A percentile compares a stretch with the other conserved stretches of the same genome.
These are phyloP conservation scores for Malacoctenus gilli DNA, from an alignment of 2,797 vertebrate species.

Conservation along the genomic window DNA sequence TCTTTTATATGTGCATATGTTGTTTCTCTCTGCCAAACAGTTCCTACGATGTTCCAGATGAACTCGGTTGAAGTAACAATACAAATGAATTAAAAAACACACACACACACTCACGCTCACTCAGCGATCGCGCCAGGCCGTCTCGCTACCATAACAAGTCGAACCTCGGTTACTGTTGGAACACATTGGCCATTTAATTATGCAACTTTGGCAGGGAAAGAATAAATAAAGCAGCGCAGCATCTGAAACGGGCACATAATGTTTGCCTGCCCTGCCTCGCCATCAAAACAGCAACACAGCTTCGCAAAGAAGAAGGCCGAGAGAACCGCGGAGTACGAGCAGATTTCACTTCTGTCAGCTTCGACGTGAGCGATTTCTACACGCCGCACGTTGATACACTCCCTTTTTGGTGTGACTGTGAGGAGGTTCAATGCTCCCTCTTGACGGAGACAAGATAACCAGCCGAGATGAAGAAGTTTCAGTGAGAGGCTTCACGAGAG, in stretches of 20 bases:
- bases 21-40: slow-evolving; percentile 36
- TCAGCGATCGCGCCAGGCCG: slow-evolving; percentile 16
- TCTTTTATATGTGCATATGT: slow-evolving; percentile 26
- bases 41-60: slow-evolving; percentile 13
- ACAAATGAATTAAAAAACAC: slow-evolving; percentile 1
- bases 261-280: slow-evolving; percentile 2
- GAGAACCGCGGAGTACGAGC: background rate
- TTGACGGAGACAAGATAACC: slow-evolving; percentile 27
- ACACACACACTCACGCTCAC: background rate
- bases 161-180: slow-evolving; percentile 27
- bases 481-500: slow-evolving; percentile 12
- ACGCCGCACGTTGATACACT: background rate
- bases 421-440: slow-evolving; percentile 20
- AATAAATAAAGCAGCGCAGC: slow-evolving; percentile 8
- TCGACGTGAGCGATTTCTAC: slow-evolving; percentile 10
- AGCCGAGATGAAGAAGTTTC: slow-evolving; percentile 34
- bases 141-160: slow-evolving; percentile 14
- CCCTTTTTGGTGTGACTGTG: background rate
- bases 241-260: slow-evolving; percentile 42
- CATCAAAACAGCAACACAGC: slow-evolving; percentile 24
- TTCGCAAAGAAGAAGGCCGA: too few relatives aligned
- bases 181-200: slow-evolving; percentile 41
- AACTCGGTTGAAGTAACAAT: slow-evolving; percentile 10
- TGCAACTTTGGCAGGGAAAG: slow-evolving; percentile 27
- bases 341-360: slow-evolving; percentile 9